Percentiles rank a stretch among this genome's conserved stretches.
Evolutionary conservation across 2,797 vertebrate species (phyloP).

Genomic region (Chlorospingus flavigularis): DNA sequence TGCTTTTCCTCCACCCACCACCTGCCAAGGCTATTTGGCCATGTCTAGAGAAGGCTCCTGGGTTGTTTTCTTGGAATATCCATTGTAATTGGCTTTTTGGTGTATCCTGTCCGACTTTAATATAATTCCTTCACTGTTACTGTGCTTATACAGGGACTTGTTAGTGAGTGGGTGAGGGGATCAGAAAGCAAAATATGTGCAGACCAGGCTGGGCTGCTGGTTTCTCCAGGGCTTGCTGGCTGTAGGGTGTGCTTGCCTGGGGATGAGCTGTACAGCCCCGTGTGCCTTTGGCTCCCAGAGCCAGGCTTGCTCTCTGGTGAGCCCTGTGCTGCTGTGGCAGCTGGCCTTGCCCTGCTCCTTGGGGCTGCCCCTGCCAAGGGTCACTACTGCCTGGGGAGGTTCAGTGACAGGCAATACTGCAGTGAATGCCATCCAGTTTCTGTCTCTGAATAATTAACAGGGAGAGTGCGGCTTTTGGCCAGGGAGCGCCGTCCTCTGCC

Average conservation of each 20-base stretch:
- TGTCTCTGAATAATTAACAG: background rate
- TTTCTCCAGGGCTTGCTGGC: background rate
- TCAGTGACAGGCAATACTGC: background rate
- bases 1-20: background rate
- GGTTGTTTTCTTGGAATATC: background rate
- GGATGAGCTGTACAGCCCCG: accelerated
- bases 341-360: background rate
- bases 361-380: background rate
- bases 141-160: background rate
- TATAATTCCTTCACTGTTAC: background rate
- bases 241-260: background rate
- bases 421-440: background rate
- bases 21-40: background rate
- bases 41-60: background rate
- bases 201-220: background rate
- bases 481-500: background rate
- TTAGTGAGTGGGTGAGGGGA: background rate
- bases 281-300: background rate
- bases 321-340: background rate
- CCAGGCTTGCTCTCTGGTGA: background rate
- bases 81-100: conserved; percentile 17
- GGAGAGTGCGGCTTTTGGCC: background rate
- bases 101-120: background rate
- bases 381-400: background rate
- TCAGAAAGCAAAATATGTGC: background rate